phyloP scores from a whole-genome alignment of 1,140 invertebrate genomes.

The Melitaea cinxia region DNA sequence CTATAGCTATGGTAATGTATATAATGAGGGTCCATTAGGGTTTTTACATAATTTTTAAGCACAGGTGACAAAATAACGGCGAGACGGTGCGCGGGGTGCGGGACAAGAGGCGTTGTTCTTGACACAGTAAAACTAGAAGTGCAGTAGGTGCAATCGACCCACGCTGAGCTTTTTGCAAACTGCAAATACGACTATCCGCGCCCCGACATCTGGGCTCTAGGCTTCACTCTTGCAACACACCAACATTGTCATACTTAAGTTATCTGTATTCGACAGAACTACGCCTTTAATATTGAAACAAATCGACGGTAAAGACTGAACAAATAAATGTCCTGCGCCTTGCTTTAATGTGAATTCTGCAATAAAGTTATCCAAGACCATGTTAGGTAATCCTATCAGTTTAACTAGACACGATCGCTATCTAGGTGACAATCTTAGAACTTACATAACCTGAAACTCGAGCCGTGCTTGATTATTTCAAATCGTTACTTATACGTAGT shows the following conservation, averaged over 20 bases:
- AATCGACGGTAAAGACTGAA: background rate
- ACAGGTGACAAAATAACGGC: conserved; percentile 64
- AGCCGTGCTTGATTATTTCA: conserved; percentile 28
- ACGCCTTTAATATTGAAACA: background rate
- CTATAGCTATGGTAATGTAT: background rate
- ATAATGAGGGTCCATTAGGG: background rate
- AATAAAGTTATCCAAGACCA: conserved; percentile 37
- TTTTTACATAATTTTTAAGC: conserved; percentile 38
- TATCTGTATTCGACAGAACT: background rate
- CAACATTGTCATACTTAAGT: conserved; percentile 18
- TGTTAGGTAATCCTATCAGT: conserved; percentile 40
- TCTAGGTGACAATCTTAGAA: conserved; percentile 35
- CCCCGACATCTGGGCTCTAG: conserved; percentile 50
- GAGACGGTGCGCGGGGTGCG: conserved; percentile 47
- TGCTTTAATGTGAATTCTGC: conserved; percentile 32
- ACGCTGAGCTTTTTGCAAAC: conserved; percentile 76
- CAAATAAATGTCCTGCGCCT: conserved; percentile 24
- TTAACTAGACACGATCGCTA: conserved; percentile 37
- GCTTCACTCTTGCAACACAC: conserved; percentile 42
- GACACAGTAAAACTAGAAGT: conserved; percentile 81
- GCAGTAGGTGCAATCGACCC: conserved; percentile 79
- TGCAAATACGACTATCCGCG: conserved; percentile 56
- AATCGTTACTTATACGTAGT: conserved; percentile 21
- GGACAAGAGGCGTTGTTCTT: conserved; percentile 78
- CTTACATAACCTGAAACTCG: conserved; percentile 38